phyloP scores from a whole-genome alignment of 2,888 invertebrate species.

The Drosophila ezoana region DNA sequence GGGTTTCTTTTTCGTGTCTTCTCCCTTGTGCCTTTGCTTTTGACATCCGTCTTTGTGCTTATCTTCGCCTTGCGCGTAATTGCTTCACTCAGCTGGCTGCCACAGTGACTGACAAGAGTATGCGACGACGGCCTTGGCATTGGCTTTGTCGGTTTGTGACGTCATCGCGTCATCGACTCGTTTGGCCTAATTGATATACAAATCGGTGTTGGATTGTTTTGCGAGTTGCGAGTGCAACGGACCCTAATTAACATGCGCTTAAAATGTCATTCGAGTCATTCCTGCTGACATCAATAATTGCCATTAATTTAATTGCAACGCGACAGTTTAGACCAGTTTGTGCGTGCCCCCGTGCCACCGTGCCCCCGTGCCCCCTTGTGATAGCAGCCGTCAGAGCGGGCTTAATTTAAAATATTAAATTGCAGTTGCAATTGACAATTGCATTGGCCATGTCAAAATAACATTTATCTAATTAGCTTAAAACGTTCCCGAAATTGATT shows the following conservation, averaged over 20 bases:
- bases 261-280: slow-evolving; percentile 29
- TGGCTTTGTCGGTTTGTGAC: slow-evolving; percentile 17
- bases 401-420: slow-evolving; percentile 7
- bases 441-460: slow-evolving; percentile 17
- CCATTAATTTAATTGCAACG: slow-evolving; percentile 19
- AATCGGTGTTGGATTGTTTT: slow-evolving; percentile 8
- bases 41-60: slow-evolving; percentile 9
- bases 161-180: slow-evolving; percentile 1
- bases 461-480: slow-evolving; percentile 22
- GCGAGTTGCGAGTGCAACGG: slow-evolving; percentile 26
- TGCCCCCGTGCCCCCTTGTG: no score
- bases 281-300: slow-evolving; percentile 14
- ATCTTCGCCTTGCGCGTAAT: slow-evolving; percentile 20
- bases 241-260: slow-evolving; percentile 46
- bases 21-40: slow-evolving; percentile 17
- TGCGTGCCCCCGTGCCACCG: background rate
- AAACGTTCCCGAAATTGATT: slow-evolving; percentile 9
- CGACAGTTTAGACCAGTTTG: background rate
- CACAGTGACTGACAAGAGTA: slow-evolving; percentile 47
- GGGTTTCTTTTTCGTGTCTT: background rate
- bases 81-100: slow-evolving; percentile 17
- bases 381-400: no score
- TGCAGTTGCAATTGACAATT: slow-evolving; percentile 6
- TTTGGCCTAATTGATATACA: slow-evolving; percentile 28
- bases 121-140: slow-evolving; percentile 43